These are phyloP conservation scores for Tolypeutes matacus DNA, from an alignment of 2,797 vertebrate genomes.

Conservation along the genomic window DNA sequence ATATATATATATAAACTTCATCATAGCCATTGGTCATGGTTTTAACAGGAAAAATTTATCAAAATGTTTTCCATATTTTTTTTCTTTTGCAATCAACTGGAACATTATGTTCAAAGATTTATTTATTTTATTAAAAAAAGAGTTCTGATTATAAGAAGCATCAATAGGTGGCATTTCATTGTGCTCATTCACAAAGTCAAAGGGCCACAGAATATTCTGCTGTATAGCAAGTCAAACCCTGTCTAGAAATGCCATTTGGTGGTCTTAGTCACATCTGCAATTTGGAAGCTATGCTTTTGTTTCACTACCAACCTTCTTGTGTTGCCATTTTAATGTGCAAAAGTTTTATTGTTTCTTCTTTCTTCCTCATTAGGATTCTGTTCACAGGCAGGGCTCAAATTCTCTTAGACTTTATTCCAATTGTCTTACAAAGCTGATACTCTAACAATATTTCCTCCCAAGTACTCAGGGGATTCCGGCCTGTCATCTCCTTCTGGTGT, in stretches of 20 bases:
- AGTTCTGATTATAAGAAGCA: conserved; percentile 90
- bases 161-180: conserved; percentile 90
- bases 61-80: conserved; percentile 88
- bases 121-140: conserved; percentile 89
- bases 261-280: conserved; percentile 72
- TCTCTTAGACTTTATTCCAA: conserved; percentile 83
- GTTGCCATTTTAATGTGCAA: conserved; percentile 70
- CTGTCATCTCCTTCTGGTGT: conserved; percentile 91
- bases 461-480: conserved; percentile 90
- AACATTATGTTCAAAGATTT: conserved; percentile 85
- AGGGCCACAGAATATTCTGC: conserved; percentile 85
- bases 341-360: conserved; percentile 78
- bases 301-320: conserved; percentile 73
- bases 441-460: conserved; percentile 94
- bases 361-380: conserved; percentile 78
- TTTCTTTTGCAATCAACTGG: conserved; percentile 89
- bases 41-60: conserved; percentile 90
- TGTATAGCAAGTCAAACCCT: conserved; percentile 67
- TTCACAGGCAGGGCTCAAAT: conserved; percentile 80
- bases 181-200: conserved; percentile 91
- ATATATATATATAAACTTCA: conserved; percentile 71
- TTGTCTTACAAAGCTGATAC: conserved; percentile 96
- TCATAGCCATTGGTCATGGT: conserved; percentile 86
- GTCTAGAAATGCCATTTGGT: conserved; percentile 87
- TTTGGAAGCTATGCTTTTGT: conserved; percentile 79